Evolutionary conservation across 1,140 invertebrate species (phyloP).

Genomic region (Diabrotica virgifera): DNA sequence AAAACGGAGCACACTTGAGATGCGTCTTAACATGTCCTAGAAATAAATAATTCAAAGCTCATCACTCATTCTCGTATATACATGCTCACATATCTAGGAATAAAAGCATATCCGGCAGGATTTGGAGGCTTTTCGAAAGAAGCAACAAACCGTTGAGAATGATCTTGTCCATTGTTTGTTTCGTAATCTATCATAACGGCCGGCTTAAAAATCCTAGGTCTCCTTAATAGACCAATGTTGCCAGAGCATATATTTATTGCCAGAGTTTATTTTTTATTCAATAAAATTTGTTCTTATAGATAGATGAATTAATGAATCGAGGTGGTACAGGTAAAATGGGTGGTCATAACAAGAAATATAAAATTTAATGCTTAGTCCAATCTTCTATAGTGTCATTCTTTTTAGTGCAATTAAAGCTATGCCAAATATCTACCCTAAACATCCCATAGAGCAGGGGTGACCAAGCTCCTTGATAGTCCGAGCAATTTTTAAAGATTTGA

Average conservation of each 20-base stretch:
- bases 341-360: too few relatives aligned
- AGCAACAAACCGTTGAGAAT: neutral
- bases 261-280: too few relatives aligned
- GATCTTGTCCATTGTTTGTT: neutral
- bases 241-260: neutral
- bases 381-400: too few relatives aligned
- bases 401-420: too few relatives aligned
- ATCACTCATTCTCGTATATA: conserved; percentile 2
- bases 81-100: neutral
- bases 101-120: neutral
- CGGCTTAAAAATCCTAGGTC: neutral
- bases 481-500: too few relatives aligned
- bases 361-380: too few relatives aligned
- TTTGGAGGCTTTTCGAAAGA: conserved; percentile 2
- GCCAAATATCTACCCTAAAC: too few relatives aligned
- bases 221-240: neutral
- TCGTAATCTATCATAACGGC: neutral
- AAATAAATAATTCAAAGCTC: conserved; percentile 3
- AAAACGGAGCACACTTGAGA: neutral
- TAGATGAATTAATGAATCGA: too few relatives aligned
- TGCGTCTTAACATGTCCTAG: neutral
- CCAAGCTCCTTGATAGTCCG: too few relatives aligned
- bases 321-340: too few relatives aligned
- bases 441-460: too few relatives aligned
- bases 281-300: too few relatives aligned